Percentiles rank a stretch among this genome's conserved stretches.
Evolutionary conservation across 2,113 vertebrate genomes (phyloP).

Genomic region (Formicarius rufipectus): DNA sequence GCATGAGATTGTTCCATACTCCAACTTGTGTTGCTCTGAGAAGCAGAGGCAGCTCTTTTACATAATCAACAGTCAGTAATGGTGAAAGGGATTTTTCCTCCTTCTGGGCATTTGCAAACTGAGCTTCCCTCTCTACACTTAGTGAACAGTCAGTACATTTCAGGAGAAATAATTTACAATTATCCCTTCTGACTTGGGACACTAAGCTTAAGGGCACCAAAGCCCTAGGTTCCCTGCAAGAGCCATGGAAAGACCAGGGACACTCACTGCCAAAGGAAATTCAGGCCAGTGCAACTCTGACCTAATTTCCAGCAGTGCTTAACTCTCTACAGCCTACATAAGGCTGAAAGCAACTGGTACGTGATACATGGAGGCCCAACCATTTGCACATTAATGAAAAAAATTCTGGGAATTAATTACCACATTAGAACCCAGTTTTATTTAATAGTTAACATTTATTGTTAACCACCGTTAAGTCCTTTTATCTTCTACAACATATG

Average conservation of each 20-base stretch:
- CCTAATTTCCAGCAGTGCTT: not conserved
- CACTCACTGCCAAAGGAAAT: not conserved
- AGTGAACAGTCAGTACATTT: not conserved
- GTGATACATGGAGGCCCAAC: not conserved
- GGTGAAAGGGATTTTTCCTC: not conserved
- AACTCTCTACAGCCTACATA: not conserved
- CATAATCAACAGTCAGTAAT: not conserved
- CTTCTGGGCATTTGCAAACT: not conserved
- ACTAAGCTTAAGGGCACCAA: not conserved
- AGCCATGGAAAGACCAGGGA: not conserved
- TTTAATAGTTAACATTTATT: not conserved
- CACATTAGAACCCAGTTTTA: not conserved
- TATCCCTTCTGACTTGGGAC: not conserved
- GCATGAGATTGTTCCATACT: not conserved
- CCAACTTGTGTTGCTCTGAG: not conserved
- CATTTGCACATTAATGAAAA: not conserved
- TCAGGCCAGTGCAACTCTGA: not conserved
- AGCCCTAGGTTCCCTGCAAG: accelerated
- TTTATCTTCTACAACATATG: not conserved
- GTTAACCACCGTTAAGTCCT: not conserved
- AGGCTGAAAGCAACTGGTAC: not conserved
- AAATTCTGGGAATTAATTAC: not conserved
- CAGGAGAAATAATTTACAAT: not conserved
- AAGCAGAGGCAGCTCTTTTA: not conserved
- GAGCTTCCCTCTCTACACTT: not conserved